Base-by-base conservation (phyloP, 2,888 invertebrate species). In the Taenaris catops region DNA sequence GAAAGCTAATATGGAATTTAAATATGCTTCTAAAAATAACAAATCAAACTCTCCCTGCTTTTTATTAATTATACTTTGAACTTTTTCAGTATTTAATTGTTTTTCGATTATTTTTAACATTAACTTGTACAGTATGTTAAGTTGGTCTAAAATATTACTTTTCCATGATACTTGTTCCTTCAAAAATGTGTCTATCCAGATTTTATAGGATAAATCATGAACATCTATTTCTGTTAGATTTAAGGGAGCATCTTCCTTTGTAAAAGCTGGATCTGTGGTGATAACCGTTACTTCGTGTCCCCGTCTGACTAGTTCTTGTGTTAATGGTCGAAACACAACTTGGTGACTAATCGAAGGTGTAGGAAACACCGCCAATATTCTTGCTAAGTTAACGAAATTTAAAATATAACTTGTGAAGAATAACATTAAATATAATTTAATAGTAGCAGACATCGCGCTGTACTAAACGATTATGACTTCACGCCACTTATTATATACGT, bases 281-380 rank as follows among this genome's bases (percentile, higher is more conserved):
- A 69, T 34, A 1, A 70, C 47, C 0, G 66, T 57, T 1, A 79
- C 26, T 18, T 74, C 53, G 24, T 79, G 76, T 1, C 76, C 76
- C 3, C 62, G 51, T 25, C 48, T 49, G 0, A 58, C 56, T n/a
- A 80, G 42, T 9, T 62, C 65, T 3, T 51, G 44, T 8, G 63
- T 55, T 2, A 78, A 35, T 3, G 55, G 48, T 8, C 54, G 53
- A 24, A 50, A 66, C 3, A 59, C 58, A 1, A 68, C 35, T 40
- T 71, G 68, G 26, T 74, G 73, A 38, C 71, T 75, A 27, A 70
- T 58, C 0, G 67, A 64, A 1, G 75, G 62, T 1, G 54, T 49
- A 1, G 74, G 56, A 17, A 69, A 51, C 0, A 73, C 45, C 0
- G 52, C 66, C 20, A 80, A 41, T 25, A 80, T 78, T 32, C 53